Evolutionary conservation across 2,113 vertebrate species (phyloP).

Genomic region (Alligator mississippiensis): DNA sequence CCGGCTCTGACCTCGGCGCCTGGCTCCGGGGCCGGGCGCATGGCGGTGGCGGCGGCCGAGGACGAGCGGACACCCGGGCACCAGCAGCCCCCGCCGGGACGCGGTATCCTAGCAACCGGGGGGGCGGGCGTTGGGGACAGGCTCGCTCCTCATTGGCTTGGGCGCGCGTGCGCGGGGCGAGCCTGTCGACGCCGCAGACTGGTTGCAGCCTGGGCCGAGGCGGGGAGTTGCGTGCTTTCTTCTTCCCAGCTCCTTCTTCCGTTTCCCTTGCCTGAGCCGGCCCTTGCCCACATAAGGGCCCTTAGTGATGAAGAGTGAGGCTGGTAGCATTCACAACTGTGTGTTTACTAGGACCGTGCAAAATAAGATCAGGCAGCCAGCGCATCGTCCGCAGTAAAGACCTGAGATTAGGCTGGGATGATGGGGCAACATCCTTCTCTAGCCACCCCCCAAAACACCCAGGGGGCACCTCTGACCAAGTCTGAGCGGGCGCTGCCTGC

Average conservation of each 20-base stretch:
- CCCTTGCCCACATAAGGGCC: too few species aligned
- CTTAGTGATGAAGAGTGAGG: too few species aligned
- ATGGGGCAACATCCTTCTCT: too few species aligned
- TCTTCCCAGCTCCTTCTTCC: fast-evolving
- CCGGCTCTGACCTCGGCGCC: background rate
- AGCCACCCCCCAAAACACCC: too few species aligned
- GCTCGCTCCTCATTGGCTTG: background rate
- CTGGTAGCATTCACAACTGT: background rate
- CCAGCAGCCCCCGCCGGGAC: too few species aligned
- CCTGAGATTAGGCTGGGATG: too few species aligned
- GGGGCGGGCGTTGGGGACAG: background rate
- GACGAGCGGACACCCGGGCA: too few species aligned
- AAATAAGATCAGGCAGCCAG: too few species aligned
- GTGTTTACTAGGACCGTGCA: background rate
- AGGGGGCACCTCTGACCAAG: too few species aligned
- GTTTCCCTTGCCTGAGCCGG: too few species aligned
- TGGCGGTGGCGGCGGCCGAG: background rate
- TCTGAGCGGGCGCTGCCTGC: too few species aligned
- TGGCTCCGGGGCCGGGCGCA: constrained; percentile 1
- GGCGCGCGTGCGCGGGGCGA: background rate
- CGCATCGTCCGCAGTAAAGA: too few species aligned
- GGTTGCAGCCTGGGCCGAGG: background rate
- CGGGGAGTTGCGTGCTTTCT: background rate
- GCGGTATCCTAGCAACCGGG: background rate
- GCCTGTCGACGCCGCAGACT: background rate